These are phyloP conservation scores for Chanos chanos DNA, from an alignment of 2,797 vertebrate genomes.

Conservation along the genomic window DNA sequence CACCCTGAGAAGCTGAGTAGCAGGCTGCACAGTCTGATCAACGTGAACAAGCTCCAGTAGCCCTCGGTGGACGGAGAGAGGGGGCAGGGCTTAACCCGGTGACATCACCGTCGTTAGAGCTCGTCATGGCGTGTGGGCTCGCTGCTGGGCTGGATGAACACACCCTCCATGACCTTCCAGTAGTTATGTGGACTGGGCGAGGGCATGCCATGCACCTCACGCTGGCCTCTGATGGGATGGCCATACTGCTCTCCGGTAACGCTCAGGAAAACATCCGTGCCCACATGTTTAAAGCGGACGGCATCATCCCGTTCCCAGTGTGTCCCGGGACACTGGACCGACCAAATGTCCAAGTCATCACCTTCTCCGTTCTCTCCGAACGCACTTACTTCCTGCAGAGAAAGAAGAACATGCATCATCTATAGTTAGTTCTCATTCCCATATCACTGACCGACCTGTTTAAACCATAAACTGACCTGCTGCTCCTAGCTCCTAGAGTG, in stretches of 20 bases:
- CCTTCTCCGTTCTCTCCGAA: slow-evolving; percentile 95
- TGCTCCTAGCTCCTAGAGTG: too few relatives aligned
- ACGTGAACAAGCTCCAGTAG: too few relatives aligned
- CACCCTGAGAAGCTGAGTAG: too few relatives aligned
- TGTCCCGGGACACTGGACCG: slow-evolving; percentile 81
- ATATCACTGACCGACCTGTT: too few relatives aligned
- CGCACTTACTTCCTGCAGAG: slow-evolving; percentile 89
- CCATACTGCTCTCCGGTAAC: slow-evolving; percentile 93
- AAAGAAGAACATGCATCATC: background rate
- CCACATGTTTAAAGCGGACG: slow-evolving; percentile 87
- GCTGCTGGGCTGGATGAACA: slow-evolving; percentile 87
- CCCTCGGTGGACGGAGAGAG: too few relatives aligned
- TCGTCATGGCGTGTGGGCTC: slow-evolving; percentile 79
- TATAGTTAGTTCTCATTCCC: too few relatives aligned
- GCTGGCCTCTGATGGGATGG: slow-evolving; percentile 90
- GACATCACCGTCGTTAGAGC: slow-evolving; percentile 69
- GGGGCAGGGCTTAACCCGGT: too few relatives aligned
- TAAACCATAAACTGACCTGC: too few relatives aligned
- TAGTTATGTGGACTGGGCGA: slow-evolving; percentile 81
- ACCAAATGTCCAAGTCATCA: slow-evolving; percentile 91
- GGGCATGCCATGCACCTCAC: slow-evolving; percentile 88
- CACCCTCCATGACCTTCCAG: slow-evolving; percentile 93
- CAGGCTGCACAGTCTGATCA: too few relatives aligned
- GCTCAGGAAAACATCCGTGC: slow-evolving; percentile 87
- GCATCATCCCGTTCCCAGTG: slow-evolving; percentile 86